Evolutionary conservation across 2,113 vertebrate genomes (phyloP), one percentile per base, ranked within the genome.

Genomic region (Arvicanthis niloticus): DNA sequence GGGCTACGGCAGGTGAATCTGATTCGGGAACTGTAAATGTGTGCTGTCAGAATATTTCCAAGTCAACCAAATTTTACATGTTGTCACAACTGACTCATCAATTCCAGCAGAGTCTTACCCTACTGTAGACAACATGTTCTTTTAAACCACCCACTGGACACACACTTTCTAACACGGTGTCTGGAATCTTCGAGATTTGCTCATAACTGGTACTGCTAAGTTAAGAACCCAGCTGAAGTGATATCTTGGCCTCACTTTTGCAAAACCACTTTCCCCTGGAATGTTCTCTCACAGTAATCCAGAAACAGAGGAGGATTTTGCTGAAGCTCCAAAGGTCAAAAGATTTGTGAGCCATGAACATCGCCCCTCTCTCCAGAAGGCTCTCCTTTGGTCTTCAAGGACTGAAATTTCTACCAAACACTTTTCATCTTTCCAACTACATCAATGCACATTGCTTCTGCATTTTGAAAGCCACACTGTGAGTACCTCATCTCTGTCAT

Each of bases 301-400:
- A 93, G 31, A 88, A 87, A 53, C 0, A n/a, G 53, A 5, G 21
- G 60, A 70, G 29, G 3, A 76, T 45, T 86, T 15, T 62, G 15
- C 68, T 89, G 84, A 48, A n/a, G 37, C 45, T 82, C 10, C 75
- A 68, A 89, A 88, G 78, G 42, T 87, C 82, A 51, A 91, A 94
- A 94, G 75, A 91, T 53, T 1, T 34, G 2, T 2, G 19, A 62
- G 31, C 7, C 37, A 45, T 34, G 80, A 19, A 68, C 24, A 12
- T 37, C 34, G 17, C 13, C 58, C n/a, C 15, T 92, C 29, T n/a
- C 26, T 90, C 12, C 58, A 91, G 31, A 76, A 84, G 48, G 7
- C 16, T 68, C 70, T 89, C 89, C 67, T 84, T 84, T 75, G 73
- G 56, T 65, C 40, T 22, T 92, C 31, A 94, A n/a, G 88, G 19